Base-by-base conservation (phyloP, 2,888 invertebrate genomes). In the Holacanthella duospinosa region DNA sequence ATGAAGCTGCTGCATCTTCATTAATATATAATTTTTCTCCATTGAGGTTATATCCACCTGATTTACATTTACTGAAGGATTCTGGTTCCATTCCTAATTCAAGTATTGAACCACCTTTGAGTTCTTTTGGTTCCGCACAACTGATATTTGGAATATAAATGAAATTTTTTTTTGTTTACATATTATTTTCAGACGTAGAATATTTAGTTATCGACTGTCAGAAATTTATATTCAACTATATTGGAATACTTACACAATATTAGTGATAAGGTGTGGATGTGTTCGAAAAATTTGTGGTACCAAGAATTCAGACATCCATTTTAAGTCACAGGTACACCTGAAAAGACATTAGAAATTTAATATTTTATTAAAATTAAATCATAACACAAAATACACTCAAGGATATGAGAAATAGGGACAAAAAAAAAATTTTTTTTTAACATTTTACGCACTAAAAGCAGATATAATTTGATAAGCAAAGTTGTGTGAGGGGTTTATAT, bases 241-340 rank as follows among this genome's bases (percentile, higher is more conserved):
- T n/a, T n/a, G 36, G 36, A 6, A 16, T 36, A 9, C 61, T 57
- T 26, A 61, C 36, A 55, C 27, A n/a, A 57, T 57, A 27, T 57
- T 57, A 21, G 26, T 25, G 27, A 57, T 29, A 19, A 29, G 29
- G 43, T 60, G 29, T 12, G 56, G 57, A 16, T 19, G 62, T 19
- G 59, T 55, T n/a, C 19, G 44, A 12, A 27, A 25, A 29, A 70
- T 68, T 61, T 66, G 64, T 9, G 65, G 66, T 24, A 72, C 53
- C n/a, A 72, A 61, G 12, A 48, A 43, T 44, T 62, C 48, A n/a
- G 63, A 60, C 70, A 72, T 67, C 70, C 70, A 70, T 28, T 68
- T 61, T 55, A 69, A 60, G 29, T 67, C 63, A 54, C 72, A 72
- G 62, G 70, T 67, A 29, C 72, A 72, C 43, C 72, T 69, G 24